Evolutionary conservation across 2,113 vertebrate species (phyloP).

Genomic region (Phylloscopus trochilus): DNA sequence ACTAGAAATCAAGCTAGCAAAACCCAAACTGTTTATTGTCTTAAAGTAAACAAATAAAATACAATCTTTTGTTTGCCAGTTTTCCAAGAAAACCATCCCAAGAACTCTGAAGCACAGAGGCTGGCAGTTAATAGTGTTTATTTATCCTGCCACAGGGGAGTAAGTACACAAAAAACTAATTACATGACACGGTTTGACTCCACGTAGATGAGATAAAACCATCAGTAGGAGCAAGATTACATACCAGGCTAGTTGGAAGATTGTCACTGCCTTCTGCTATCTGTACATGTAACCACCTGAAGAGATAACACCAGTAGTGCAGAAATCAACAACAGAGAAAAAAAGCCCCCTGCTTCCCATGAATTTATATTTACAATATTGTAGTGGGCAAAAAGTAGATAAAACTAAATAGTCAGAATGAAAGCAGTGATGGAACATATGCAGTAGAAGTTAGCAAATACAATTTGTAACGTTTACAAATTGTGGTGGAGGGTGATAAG

Average conservation of each 20-base stretch:
- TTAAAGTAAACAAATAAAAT: background rate
- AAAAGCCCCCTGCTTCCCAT: background rate
- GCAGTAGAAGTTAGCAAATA: background rate
- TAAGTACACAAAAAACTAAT: background rate
- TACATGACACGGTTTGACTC: background rate
- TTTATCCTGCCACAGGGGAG: background rate
- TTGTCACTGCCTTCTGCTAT: background rate
- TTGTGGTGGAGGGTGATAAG: background rate
- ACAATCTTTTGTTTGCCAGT: background rate
- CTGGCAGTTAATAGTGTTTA: background rate
- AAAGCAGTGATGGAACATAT: background rate
- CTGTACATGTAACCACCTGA: background rate
- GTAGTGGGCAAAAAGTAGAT: background rate
- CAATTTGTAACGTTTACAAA: background rate
- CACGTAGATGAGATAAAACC: background rate
- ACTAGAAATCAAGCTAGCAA: background rate
- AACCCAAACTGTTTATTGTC: background rate
- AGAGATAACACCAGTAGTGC: background rate
- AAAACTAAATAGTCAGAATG: background rate
- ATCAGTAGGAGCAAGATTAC: background rate
- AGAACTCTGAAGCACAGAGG: background rate
- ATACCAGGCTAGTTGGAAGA: background rate
- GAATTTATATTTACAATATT: background rate
- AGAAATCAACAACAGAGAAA: background rate
- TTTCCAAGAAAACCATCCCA: background rate